Base-by-base conservation (phyloP, 2,113 vertebrate species). In the Lutjanus erythropterus region DNA sequence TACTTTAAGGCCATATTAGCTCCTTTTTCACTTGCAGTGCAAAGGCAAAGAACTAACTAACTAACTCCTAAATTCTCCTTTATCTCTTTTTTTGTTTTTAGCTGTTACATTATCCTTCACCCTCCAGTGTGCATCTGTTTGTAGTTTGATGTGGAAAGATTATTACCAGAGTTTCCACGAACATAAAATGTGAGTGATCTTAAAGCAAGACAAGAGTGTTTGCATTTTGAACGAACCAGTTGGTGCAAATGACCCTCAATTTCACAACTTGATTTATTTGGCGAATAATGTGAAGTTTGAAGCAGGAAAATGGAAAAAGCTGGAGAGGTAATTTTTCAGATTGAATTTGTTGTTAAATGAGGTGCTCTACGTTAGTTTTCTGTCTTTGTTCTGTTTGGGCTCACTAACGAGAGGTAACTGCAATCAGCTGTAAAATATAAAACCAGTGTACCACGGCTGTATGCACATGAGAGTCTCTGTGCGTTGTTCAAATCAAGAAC, bases 391-490 rank as follows among this genome's bases (percentile, higher is more conserved):
- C 72, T 81, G 58, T 86, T 71, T 37, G 62, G 66, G 31, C 59
- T 25, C 35, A 7, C 61, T 52, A 74, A 90, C 75, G 76, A 83
- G 83, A 70, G 33, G 67, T 83, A 89, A 90, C 71, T 81, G 49
- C 71, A 74, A 75, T 92, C 87, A 86, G 80, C 85, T 92, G 84
- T 72, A 49, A 79, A 70, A 78, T 71, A 73, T 87, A 68, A 89
- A 86, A 77, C 68, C 69, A 78, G 58, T 65, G 74, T 61, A 66
- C 71, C 79, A 44, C 67, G 58, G 21, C 78, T 11, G 19, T n/a
- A 9, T 64, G 83, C 23, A n/a, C 21, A 12, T 64, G n/a, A n/a
- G n/a, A n/a, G n/a, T n/a, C 9, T 75, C 44, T 79, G 75, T 81
- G 71, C 61, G 67, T 65, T 78, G 73, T 52, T n/a, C 71, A 84